Conservation (phyloP, 2,888 invertebrate species). For the Nemapogon koenigi region DNA sequence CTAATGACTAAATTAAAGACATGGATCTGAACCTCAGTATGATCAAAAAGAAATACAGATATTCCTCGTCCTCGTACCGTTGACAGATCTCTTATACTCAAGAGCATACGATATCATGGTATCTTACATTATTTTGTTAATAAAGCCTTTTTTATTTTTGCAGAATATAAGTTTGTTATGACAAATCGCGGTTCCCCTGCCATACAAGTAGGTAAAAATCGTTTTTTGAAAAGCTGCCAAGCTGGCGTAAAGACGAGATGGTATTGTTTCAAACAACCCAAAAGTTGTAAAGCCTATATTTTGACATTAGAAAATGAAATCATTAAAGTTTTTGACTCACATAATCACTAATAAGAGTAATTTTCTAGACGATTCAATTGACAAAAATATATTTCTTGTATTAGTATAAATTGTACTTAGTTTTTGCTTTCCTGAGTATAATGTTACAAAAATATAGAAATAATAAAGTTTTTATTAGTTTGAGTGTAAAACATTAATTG, state of each 20-base stretch:
- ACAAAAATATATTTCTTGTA: not conserved
- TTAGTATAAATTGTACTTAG: no score
- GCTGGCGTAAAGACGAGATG: not conserved
- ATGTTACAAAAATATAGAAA: no score
- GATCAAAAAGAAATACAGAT: no score
- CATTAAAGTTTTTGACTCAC: not conserved
- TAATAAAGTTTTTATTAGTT: no score
- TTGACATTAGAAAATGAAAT: not conserved
- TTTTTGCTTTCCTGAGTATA: no score
- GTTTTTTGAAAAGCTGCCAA: not conserved
- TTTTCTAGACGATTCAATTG: not conserved
- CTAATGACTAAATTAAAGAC: no score
- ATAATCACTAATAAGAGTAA: constrained; percentile 4
- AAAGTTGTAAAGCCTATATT: not conserved
- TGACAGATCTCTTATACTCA: no score
- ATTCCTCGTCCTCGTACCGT: no score
- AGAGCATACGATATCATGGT: not conserved
- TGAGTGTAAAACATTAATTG: no score
- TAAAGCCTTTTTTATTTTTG: not conserved
- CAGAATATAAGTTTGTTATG: not conserved
- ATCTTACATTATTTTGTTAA: not conserved
- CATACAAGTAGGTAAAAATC: constrained; percentile 3
- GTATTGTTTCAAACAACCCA: not conserved
- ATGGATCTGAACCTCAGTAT: no score
- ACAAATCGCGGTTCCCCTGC: constrained; percentile 11